Evolutionary conservation across 2,888 invertebrate species (phyloP), one percentile per base, ranked within the genome.

Genomic region (Trissolcus brochymenae): DNA sequence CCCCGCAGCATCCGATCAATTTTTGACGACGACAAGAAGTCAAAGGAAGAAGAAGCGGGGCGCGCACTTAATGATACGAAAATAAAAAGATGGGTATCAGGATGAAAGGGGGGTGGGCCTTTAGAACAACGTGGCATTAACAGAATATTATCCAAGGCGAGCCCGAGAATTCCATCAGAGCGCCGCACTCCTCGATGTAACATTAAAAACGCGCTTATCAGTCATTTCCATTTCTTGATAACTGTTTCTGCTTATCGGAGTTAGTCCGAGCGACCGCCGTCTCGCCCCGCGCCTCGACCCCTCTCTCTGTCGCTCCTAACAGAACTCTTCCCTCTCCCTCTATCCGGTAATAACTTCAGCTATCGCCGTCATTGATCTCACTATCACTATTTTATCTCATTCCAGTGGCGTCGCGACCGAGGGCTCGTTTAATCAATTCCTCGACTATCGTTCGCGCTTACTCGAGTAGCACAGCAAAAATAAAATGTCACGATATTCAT

Each of bases 181-280:
- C 19, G 66, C 60, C 59, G 67, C 72, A 59, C 70, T 60, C 78
- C 81, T 84, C 83, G 83, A 85, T 85, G 83, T 81, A 83, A 84
- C 84, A 84, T 86, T 86, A 85, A 85, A 84, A 85, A 84, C 82
- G 83, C 81, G 87, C 90, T 91, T 91, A 91, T 91, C 91, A 90
- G 89, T 87, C 88, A 90, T 90, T 90, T 90, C 90, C 90, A 90
- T 91, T 91, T 90, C 90, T 87, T 86, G 88, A 89, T 89, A 88
- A 88, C 88, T 84, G 86, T 87, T 87, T 85, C 85, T 87, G 88
- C 87, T 89, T 88, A 88, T 88, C 88, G 84, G 79, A 79, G 84
- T 83, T 65, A 76, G 75, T 76, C 85, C 84, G 85, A 85, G 85
- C 81, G 81, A 81, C 79, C 78, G 78, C 67, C 76, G 70, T 46